Percentiles rank a stretch among this genome's conserved stretches.
These are phyloP conservation scores for Epinephelus awoara DNA, from an alignment of 2,797 vertebrate species.

Conservation along the genomic window DNA sequence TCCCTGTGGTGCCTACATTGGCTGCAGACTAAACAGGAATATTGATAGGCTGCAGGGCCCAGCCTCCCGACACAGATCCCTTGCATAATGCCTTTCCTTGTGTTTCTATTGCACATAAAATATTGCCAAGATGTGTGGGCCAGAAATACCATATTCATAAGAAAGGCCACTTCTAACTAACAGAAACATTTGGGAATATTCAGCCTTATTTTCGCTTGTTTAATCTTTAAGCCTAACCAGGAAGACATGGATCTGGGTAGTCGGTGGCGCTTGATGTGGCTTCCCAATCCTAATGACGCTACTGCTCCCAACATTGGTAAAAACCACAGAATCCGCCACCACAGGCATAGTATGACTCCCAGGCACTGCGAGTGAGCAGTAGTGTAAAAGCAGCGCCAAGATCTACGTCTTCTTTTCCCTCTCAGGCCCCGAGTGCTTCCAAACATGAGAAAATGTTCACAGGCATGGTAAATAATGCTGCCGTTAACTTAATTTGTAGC, in stretches of 20 bases:
- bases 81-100: slow-evolving; percentile 49
- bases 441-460: slow-evolving; percentile 32
- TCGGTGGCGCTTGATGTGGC: slow-evolving; percentile 59
- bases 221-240: slow-evolving; percentile 50
- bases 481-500: slow-evolving; percentile 34
- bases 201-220: slow-evolving; percentile 42
- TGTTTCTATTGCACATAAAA: slow-evolving; percentile 37
- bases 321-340: slow-evolving; percentile 51
- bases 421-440: slow-evolving; percentile 2
- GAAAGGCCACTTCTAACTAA: slow-evolving; percentile 11
- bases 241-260: slow-evolving; percentile 57
- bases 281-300: slow-evolving; percentile 51
- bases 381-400: slow-evolving; percentile 20
- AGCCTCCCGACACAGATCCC: slow-evolving; percentile 30
- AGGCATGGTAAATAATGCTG: slow-evolving; percentile 31
- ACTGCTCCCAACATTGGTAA: slow-evolving; percentile 31
- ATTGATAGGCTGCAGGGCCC: slow-evolving; percentile 61
- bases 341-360: slow-evolving; percentile 20
- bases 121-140: slow-evolving; percentile 6
- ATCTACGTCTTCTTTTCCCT: neutral
- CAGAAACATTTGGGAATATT: slow-evolving; percentile 35
- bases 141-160: slow-evolving; percentile 35
- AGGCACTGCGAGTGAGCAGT: slow-evolving; percentile 12
- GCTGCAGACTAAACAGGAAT: slow-evolving; percentile 72
- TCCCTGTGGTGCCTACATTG: slow-evolving; percentile 64